Evolutionary conservation across 2,113 vertebrate genomes (phyloP), one percentile per base, ranked within the genome.

Genomic region (Microcebus ravelobensis): DNA sequence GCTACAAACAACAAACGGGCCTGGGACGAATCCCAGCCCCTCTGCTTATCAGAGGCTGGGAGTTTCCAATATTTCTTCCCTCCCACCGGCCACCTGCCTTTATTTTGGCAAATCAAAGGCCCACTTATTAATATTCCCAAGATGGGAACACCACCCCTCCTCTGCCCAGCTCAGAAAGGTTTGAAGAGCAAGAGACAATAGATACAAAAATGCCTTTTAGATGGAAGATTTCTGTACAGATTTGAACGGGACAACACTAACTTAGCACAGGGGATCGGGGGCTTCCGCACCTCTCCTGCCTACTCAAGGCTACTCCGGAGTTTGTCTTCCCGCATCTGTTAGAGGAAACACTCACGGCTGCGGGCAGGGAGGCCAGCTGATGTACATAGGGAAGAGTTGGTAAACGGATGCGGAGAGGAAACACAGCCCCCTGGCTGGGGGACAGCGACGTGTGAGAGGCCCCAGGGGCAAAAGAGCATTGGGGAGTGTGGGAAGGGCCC

Each of bases 141-240:
- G 48, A 11, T 3, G 52, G 68, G 21, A 23, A 1, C 2, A 0
- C 3, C 12, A 29, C 36, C 15, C 20, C 50, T 36, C 36, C 71
- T n/a, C 12, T 21, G 65, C 8, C 73, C 5, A 9, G 27, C 39
- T 17, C 17, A 1, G 80, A 29, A 3, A 42, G 34, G 36, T 31
- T 0, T 23, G 36, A 45, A 52, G 70, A 7, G 20, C 31, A n/a
- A 57, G 31, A 36, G 74, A 52, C 18, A 17, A 15, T 0, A 18
- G 55, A 45, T 0, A 39, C 5, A 65, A 36, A 55, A 55, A 74
- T 52, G 50, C 20, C 57, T 90, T 71, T 92, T 34, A 55, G 45
- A 10, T 2, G 42, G 80, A 52, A 95, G 73, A 83, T 3, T 65
- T 70, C 25, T 83, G 36, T 13, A 77, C 39, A 25, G 31, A 31